Base-by-base conservation (phyloP, 2,113 vertebrate genomes). In the Sebastes fasciatus region DNA sequence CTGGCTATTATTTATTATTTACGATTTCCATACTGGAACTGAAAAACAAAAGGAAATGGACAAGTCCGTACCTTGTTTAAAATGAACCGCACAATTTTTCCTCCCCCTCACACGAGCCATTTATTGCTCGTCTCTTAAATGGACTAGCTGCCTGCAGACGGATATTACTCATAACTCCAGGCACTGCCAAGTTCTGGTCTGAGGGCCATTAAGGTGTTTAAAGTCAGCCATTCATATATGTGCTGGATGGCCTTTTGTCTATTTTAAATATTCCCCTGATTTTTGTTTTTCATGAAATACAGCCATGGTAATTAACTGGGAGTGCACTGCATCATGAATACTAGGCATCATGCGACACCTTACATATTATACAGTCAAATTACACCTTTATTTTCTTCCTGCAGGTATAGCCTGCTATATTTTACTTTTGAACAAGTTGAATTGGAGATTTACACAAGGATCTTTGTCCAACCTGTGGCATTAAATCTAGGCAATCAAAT, bases 141-240 rank as follows among this genome's bases (percentile, higher is more conserved):
- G 89, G 90, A 94, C 89, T 87, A 83, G 87, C 79, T 90, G 93
- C 91, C 86, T 85, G 89, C 88, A 89, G 93, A 95, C 83, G 90
- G 91, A 95, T 92, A 95, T 95, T 95, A 95, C 94, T 95, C 95
- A 95, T 89, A 81, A 88, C 46, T 87, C 70, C 46, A 71, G 51
- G 46, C 43, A 51, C 85, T 95, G 94, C 94, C 95, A 95, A 95
- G 89, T 94, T 79, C 87, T 92, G 88, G 90, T 92, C 89, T 88
- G 90, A 90, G 90, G 88, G 87, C 90, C 93, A 95, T 95, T 94
- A 94, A 90, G 88, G 90, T 92, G 90, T 93, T 93, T 94, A 93
- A 95, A 94, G 90, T 94, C 91, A 86, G 89, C 86, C 93, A 92
- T 94, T 95, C 90, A 93, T 94, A 94, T 93, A 92, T 92, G 90